Evolutionary conservation across 1,140 invertebrate genomes (phyloP), one percentile per base, ranked within the genome.

Genomic region (Acromyrmex heyeri): DNA sequence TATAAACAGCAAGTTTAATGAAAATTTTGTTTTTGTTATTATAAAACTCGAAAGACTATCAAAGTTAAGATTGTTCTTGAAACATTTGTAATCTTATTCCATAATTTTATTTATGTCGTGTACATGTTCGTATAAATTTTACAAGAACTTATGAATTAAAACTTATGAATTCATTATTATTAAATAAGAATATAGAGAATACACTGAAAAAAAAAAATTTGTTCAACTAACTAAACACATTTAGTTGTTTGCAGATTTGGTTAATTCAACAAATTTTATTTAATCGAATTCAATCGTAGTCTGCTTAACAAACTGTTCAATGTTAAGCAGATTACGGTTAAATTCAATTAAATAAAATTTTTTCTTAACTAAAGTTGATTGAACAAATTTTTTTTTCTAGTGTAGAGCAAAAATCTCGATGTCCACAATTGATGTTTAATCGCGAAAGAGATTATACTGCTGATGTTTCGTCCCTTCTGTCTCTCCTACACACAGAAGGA

Each of bases 401-500:
- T 34, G 5, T 34, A 14, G 14, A 50, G 5, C 6, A 55, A 79
- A 67, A 67, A 55, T 81, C 14, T 34, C 38, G 10, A 57, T 67
- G n/a, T 44, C 38, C 30, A 0, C 59, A 73, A 21, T 44, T 21
- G 12, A 55, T n/a, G 53, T 21, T 21, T 30, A 67, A 82, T 82
- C 64, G 50, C 21, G 18, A 81, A 44, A 48, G 24, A 73, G 24
- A 82, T 82, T 72, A 48, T n/a, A 61, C 7, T 50, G 10, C 6
- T 48, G 16, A 59, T 61, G 50, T 57, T 34, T 21, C 78, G 88
- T 86, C 72, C 55, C 14, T 83, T 67, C 65, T 88, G 76, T 86
- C 69, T 83, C 85, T 88, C 76, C 90, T 88, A 86, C 88, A 91
- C 86, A 87, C 89, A 86, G 87, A 85, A 91, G 78, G 87, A 94